Conservation (phyloP, 2,888 invertebrate genomes). For the Horisme vitalbata region DNA sequence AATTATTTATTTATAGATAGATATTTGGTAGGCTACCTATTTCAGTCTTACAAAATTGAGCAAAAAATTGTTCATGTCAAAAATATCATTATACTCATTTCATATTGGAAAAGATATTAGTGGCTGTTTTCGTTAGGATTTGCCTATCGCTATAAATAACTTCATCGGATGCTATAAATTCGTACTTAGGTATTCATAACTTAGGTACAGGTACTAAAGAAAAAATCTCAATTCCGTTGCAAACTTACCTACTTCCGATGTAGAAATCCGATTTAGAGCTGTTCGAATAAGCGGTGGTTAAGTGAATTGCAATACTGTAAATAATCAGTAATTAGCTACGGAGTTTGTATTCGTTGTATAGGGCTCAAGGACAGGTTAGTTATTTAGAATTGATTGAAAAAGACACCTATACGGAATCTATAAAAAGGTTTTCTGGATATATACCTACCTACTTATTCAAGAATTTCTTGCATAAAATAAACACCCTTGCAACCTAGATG, state of each 20-base stretch:
- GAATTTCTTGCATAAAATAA: background rate
- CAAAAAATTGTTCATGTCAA: too few species aligned
- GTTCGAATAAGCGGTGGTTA: constrained; percentile 7
- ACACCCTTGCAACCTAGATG: background rate
- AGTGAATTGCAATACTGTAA: constrained; percentile 11
- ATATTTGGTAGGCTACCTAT: too few species aligned
- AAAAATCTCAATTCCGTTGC: constrained; percentile 16
- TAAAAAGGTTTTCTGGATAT: background rate
- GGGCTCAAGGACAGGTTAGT: constrained; percentile 14
- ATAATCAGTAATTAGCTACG: constrained; percentile 18
- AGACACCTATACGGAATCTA: background rate
- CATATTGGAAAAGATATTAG: too few species aligned
- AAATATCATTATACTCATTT: too few species aligned
- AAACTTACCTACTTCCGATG: constrained; percentile 20
- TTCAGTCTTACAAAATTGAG: too few species aligned
- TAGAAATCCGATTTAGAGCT: constrained; percentile 19
- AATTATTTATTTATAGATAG: too few species aligned
- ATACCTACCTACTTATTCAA: background rate
- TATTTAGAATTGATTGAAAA: too few species aligned
- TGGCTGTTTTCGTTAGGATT: too few species aligned
- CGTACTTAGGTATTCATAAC: too few species aligned
- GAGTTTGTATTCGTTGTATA: constrained; percentile 11
- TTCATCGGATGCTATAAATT: constrained; percentile 6
- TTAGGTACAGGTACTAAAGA: constrained; percentile 6
- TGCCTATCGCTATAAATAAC: background rate